Percentiles rank a stretch among this genome's conserved stretches.
Conservation (phyloP, 2,797 vertebrate genomes). For the Hoplostethus atlanticus region DNA sequence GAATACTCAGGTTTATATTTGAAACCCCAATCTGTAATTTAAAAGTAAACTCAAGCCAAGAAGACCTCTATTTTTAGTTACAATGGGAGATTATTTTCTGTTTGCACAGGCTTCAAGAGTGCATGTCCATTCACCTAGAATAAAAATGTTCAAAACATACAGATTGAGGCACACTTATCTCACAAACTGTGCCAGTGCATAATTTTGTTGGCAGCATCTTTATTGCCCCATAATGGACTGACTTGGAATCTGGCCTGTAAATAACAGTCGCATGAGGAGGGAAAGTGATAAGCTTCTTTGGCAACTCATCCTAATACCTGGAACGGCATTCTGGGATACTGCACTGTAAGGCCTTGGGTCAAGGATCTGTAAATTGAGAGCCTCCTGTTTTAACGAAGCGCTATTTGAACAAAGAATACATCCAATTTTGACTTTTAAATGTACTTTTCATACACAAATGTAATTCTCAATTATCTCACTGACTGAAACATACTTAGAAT, state of each 20-base stretch:
- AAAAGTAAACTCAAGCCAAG: not conserved
- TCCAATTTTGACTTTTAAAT: slow-evolving; percentile 1
- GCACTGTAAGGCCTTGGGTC: slow-evolving; percentile 45
- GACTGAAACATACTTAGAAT: not conserved
- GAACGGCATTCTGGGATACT: slow-evolving; percentile 67
- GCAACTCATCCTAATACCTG: slow-evolving; percentile 72
- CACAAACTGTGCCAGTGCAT: too few species aligned
- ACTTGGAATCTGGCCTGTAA: slow-evolving; percentile 4
- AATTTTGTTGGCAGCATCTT: slow-evolving; percentile 1
- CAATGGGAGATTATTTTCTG: not conserved
- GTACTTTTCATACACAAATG: not conserved
- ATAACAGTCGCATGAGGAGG: slow-evolving; percentile 52
- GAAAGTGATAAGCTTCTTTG: slow-evolving; percentile 81
- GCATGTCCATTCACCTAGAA: not conserved
- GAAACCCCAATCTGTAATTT: not conserved
- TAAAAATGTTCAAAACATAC: not conserved
- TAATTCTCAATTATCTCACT: not conserved
- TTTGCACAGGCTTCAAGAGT: not conserved
- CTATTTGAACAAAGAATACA: slow-evolving; percentile 18
- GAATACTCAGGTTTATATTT: too few species aligned
- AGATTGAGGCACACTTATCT: too few species aligned
- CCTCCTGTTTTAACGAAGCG: not conserved
- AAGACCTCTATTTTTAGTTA: not conserved
- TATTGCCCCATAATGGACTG: slow-evolving; percentile 20
- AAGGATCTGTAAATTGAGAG: slow-evolving; percentile 23